Conservation (phyloP, 2,888 invertebrate species). For the Tipula confusa region DNA sequence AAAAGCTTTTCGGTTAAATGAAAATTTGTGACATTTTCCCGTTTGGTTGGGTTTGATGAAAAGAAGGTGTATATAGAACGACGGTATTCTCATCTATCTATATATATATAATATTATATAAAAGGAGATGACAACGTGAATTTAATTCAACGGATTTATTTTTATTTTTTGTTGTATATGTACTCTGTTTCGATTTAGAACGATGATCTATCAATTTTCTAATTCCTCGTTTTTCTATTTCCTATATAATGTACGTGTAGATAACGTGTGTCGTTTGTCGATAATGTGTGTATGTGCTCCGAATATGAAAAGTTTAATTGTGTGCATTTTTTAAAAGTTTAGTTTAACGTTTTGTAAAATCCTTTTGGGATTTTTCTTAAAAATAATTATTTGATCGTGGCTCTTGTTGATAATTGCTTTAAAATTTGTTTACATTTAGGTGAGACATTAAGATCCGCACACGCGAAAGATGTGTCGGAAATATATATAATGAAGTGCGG, state of each 20-base stretch:
- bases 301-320: not conserved
- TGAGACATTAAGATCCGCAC: not conserved
- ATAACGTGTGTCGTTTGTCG: no score
- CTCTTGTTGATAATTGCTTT: no score
- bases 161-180: not conserved
- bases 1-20: not conserved
- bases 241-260: not conserved
- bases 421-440: no score
- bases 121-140: not conserved
- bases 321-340: not conserved
- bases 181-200: not conserved
- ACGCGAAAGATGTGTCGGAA: no score
- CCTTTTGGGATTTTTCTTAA: no score
- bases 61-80: not conserved
- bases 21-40: slow-evolving; percentile 3
- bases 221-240: not conserved
- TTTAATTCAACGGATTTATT: not conserved
- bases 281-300: not conserved
- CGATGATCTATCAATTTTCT: not conserved
- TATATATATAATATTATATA: not conserved
- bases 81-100: not conserved
- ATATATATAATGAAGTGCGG: not conserved
- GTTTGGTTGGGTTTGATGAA: not conserved
- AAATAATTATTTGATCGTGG: no score
- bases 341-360: not conserved